Evolutionary conservation across 1,140 invertebrate species (phyloP).

Genomic region (Tetragnatha versicolor): DNA sequence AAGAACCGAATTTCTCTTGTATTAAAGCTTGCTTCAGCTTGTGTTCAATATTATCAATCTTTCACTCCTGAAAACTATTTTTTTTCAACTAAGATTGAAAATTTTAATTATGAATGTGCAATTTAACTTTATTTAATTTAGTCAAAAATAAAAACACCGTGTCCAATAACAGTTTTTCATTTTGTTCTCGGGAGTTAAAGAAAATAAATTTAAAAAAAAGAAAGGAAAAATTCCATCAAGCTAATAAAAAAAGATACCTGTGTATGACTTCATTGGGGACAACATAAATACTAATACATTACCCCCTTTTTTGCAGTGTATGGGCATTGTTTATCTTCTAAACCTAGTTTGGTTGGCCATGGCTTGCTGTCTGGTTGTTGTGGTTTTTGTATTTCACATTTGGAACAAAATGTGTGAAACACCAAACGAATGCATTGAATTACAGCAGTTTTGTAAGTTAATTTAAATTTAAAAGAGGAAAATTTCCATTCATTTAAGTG

Average conservation of each 20-base stretch:
- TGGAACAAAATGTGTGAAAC: slow-evolving; percentile 85
- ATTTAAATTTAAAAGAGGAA: not conserved
- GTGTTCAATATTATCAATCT: not conserved
- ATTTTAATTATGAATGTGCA: not conserved
- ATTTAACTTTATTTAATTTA: no score
- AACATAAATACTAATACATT: no score
- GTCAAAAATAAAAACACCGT: no score
- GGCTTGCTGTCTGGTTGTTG: slow-evolving; percentile 80
- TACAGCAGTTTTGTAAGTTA: slow-evolving; percentile 77
- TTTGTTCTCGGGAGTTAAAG: no score
- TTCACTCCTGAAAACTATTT: not conserved
- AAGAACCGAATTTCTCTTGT: slow-evolving; percentile 62
- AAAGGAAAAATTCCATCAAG: no score
- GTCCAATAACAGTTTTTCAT: no score
- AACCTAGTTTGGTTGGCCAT: slow-evolving; percentile 76
- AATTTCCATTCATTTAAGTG: not conserved
- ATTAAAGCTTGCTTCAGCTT: not conserved
- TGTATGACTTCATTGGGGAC: no score
- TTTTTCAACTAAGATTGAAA: not conserved
- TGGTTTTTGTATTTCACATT: slow-evolving; percentile 83
- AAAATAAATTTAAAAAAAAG: no score
- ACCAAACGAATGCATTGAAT: slow-evolving; percentile 76
- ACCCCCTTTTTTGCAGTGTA: slow-evolving; percentile 41
- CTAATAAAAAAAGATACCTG: no score
- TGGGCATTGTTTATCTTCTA: slow-evolving; percentile 45